These are phyloP conservation scores for Archivesica marissinica DNA, from an alignment of 1,140 invertebrate species.

Conservation along the genomic window DNA sequence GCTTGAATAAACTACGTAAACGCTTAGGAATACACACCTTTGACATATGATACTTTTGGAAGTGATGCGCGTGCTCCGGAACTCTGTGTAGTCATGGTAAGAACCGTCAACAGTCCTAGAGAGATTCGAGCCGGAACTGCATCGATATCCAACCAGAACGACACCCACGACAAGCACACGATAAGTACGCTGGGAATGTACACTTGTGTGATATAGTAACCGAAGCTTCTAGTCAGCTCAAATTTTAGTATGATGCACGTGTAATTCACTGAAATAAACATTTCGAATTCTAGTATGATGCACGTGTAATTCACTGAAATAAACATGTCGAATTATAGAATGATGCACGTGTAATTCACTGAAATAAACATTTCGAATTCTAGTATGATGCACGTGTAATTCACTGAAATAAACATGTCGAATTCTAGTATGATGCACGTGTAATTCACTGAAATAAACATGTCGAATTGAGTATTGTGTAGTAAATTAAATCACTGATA, in stretches of 20 bases:
- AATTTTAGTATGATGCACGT: conserved; percentile 72
- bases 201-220: conserved; percentile 76
- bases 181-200: conserved; percentile 78
- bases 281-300: conserved; percentile 68
- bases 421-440: too few relatives aligned
- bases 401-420: conserved; percentile 70
- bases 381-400: conserved; percentile 73
- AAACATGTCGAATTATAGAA: too few relatives aligned
- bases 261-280: conserved; percentile 71
- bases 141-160: conserved; percentile 92
- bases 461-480: too few relatives aligned
- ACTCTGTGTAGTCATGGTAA: conserved; percentile 84
- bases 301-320: conserved; percentile 75
- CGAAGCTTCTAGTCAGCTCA: conserved; percentile 69
- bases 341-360: too few relatives aligned
- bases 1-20: too few relatives aligned
- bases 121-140: conserved; percentile 86
- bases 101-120: conserved; percentile 82
- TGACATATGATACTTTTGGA: conserved; percentile 85
- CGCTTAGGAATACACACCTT: too few relatives aligned
- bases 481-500: too few relatives aligned
- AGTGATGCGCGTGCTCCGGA: conserved; percentile 72
- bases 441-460: too few relatives aligned
- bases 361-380: too few relatives aligned
- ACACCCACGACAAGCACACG: conserved; percentile 97